Evolutionary conservation across 2,888 invertebrate genomes (phyloP).

Genomic region (Pyrgus malvae): DNA sequence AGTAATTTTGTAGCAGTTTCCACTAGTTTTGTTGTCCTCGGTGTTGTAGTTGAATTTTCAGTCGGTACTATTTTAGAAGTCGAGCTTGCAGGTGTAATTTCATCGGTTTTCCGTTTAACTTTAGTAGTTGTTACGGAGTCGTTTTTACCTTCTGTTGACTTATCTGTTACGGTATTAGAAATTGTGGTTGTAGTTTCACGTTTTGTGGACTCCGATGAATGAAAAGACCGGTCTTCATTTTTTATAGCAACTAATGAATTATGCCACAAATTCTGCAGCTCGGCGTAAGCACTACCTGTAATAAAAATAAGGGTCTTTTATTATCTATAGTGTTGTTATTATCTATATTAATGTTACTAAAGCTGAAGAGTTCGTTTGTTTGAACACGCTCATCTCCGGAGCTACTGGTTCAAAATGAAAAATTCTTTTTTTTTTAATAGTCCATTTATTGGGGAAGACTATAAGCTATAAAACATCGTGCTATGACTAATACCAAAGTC

Average conservation of each 20-base stretch:
- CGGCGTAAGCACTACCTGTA: conserved; percentile 26
- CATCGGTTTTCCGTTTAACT: conserved; percentile 63
- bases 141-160: conserved; percentile 45
- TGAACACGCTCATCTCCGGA: too few relatives aligned
- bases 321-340: too few relatives aligned
- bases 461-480: too few relatives aligned
- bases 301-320: conserved; percentile 11
- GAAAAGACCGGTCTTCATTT: conserved; percentile 55
- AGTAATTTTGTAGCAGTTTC: conserved; percentile 34
- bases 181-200: conserved; percentile 51
- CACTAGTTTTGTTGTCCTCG: conserved; percentile 34
- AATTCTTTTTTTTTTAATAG: too few relatives aligned
- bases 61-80: conserved; percentile 32
- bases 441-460: too few relatives aligned
- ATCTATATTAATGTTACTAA: too few relatives aligned
- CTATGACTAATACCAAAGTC: too few relatives aligned
- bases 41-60: conserved; percentile 33
- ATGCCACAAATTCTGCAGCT: conserved; percentile 27
- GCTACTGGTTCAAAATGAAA: too few relatives aligned
- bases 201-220: conserved; percentile 46
- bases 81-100: conserved; percentile 40
- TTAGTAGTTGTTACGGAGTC: conserved; percentile 53
- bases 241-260: conserved; percentile 47
- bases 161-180: conserved; percentile 42
- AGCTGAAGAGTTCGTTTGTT: too few relatives aligned